phyloP scores from a whole-genome alignment of 2,888 invertebrate genomes.

The Ptilodon capucinus region DNA sequence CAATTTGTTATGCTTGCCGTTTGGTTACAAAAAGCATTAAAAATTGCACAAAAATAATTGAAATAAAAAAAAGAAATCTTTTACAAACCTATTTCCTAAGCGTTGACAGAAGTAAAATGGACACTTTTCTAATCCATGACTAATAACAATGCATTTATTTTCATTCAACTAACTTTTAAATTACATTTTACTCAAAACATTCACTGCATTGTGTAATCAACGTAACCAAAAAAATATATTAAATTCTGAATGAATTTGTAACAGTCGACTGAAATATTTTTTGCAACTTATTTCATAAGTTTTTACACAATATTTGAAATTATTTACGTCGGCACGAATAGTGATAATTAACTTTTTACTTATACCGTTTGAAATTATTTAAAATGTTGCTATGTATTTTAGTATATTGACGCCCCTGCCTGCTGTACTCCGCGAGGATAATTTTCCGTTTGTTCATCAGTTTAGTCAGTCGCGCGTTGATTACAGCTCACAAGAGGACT shows the following conservation, averaged over 20 bases:
- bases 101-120: neutral
- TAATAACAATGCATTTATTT: slow-evolving; percentile 3
- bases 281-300: slow-evolving; percentile 12
- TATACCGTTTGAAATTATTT: neutral
- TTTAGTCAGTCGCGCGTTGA: no score
- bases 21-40: no score
- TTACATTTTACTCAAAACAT: slow-evolving; percentile 8
- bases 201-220: slow-evolving; percentile 12
- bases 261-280: slow-evolving; percentile 19
- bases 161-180: slow-evolving; percentile 7
- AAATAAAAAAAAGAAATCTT: no score
- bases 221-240: slow-evolving; percentile 13
- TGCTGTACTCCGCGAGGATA: no score
- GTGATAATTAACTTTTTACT: neutral
- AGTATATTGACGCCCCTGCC: no score
- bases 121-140: neutral
- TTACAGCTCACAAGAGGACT: no score
- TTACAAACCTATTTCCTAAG: neutral
- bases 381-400: no score
- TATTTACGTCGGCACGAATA: slow-evolving; percentile 19
- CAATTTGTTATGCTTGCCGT: no score
- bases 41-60: neutral
- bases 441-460: no score
- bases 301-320: slow-evolving; percentile 11
- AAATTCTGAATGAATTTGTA: slow-evolving; percentile 15